Percentiles rank a stretch among this genome's conserved stretches.
Evolutionary conservation across 2,797 vertebrate genomes (phyloP).

Genomic region (Chelmon rostratus): DNA sequence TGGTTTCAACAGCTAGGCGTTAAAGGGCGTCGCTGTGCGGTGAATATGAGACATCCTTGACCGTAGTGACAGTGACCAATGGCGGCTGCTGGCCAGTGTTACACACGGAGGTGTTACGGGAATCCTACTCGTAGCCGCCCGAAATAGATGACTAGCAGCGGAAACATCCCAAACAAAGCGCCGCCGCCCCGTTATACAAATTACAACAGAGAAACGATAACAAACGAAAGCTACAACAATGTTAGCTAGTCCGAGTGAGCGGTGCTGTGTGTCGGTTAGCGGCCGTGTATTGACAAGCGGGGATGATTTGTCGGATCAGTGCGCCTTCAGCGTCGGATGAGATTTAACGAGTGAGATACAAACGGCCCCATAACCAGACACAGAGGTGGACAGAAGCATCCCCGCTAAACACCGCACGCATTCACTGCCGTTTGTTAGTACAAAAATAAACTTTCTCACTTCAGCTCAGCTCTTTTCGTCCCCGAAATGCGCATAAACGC

Average conservation of each 20-base stretch:
- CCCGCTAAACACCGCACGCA: accelerated
- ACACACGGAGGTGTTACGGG: constrained; percentile 56
- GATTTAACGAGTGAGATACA: constrained; percentile 23
- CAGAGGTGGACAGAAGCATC: neutral
- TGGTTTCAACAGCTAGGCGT: neutral
- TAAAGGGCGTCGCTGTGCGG: constrained; percentile 7
- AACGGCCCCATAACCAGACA: neutral
- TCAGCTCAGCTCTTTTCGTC: constrained; percentile 63
- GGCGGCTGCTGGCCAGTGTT: constrained; percentile 55
- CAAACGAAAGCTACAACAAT: neutral
- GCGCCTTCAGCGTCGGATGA: constrained; percentile 37
- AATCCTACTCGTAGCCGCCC: constrained; percentile 44
- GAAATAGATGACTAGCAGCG: constrained; percentile 60
- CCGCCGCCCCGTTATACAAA: constrained; percentile 43
- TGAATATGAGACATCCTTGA: constrained; percentile 22
- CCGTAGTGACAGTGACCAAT: constrained; percentile 59
- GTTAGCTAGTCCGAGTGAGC: neutral
- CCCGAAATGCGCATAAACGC: constrained; percentile 44
- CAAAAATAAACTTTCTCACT: neutral
- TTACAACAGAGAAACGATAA: accelerated
- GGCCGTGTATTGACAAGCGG: constrained; percentile 46
- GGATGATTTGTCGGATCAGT: constrained; percentile 40
- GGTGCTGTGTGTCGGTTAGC: neutral
- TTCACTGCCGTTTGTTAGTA: accelerated
- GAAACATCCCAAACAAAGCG: constrained; percentile 54